Evolutionary conservation across 2,113 vertebrate species (phyloP).

Genomic region (Haliaeetus leucogaster): DNA sequence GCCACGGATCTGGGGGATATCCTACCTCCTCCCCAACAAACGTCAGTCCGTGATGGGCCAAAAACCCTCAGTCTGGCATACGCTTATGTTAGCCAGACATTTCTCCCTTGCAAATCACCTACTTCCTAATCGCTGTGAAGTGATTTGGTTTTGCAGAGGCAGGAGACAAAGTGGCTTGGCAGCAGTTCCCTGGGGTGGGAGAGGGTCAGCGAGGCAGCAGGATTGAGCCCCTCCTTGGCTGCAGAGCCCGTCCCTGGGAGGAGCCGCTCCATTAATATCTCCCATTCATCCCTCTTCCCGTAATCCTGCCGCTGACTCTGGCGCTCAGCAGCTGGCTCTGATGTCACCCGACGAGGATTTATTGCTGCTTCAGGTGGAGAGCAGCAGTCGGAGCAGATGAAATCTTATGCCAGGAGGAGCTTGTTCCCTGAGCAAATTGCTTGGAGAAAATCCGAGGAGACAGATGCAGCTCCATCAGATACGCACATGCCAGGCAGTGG

Average conservation of each 20-base stretch:
- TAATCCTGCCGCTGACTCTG: background rate
- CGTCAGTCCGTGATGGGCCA: fast-evolving
- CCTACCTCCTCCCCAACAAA: background rate
- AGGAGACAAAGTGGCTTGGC: background rate
- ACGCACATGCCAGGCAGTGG: fast-evolving
- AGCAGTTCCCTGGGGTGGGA: background rate
- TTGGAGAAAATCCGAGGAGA: constrained; percentile 43
- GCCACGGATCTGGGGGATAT: background rate
- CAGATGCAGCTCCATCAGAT: constrained; percentile 23
- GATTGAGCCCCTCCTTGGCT: background rate
- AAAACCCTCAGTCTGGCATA: background rate
- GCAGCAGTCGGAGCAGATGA: constrained; percentile 27
- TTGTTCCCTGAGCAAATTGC: constrained; percentile 44
- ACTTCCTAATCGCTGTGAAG: background rate
- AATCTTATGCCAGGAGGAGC: constrained; percentile 49
- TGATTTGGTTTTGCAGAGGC: background rate
- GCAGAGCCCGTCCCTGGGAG: background rate
- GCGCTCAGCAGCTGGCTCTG: constrained; percentile 54
- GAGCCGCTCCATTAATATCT: background rate
- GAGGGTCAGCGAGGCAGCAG: background rate
- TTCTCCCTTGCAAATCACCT: background rate
- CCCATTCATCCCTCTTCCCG: constrained; percentile 25
- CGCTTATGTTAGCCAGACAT: fast-evolving
- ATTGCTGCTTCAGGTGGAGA: constrained; percentile 63
- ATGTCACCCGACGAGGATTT: constrained; percentile 42